Base-by-base conservation (phyloP, 2,888 invertebrate genomes). In the Scotopteryx bipunctaria region DNA sequence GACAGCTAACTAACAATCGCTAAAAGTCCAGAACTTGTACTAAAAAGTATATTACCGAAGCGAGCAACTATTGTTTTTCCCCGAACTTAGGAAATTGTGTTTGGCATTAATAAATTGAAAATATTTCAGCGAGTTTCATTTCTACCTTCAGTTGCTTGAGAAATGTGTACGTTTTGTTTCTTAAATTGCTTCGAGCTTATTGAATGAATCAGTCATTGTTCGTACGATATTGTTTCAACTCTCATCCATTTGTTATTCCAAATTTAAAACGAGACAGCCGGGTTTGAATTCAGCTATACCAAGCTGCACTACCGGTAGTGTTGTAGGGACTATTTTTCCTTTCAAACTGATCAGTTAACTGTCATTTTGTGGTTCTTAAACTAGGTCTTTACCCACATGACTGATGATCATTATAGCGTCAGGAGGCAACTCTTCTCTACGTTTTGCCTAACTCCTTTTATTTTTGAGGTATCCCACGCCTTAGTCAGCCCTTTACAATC, bases 61-160 rank as follows among this genome's bases (percentile, higher is more conserved):
- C 57, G 64, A 67, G 63, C 63, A 71, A 70, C 75, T 71, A 74
- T 74, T 74, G 74, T 75, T 76, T 75, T 69, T 67, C 48, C 59
- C 36, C 49, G 47, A 65, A 61, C 67, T 71, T 54, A 64, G 67
- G 59, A 76, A 76, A 75, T 78, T 77, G 73, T 75, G 71, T 78
- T 78, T 78, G 72, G 72, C 68, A 47, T 79, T 82, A 77, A 81
- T 80, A 82, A 81, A 84, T 80, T 80, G 78, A 77, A 81, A 82
- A 77, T 78, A 74, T 47, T 53, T 76, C 71, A 64, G 70, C 72
- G 68, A 66, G 62, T 71, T 67, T 69, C 36, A 13, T 45, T 51
- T 37, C 38, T 19, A 32, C 44, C 41, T 44, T 40, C 27, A 19
- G 27, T 14, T 36, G 27, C 43, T 31, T 52, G 46, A 45, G 35